A percentile compares a stretch with the other conserved stretches of the same genome.
phyloP scores from a whole-genome alignment of 2,113 vertebrate genomes.

The Leptosomus discolor region DNA sequence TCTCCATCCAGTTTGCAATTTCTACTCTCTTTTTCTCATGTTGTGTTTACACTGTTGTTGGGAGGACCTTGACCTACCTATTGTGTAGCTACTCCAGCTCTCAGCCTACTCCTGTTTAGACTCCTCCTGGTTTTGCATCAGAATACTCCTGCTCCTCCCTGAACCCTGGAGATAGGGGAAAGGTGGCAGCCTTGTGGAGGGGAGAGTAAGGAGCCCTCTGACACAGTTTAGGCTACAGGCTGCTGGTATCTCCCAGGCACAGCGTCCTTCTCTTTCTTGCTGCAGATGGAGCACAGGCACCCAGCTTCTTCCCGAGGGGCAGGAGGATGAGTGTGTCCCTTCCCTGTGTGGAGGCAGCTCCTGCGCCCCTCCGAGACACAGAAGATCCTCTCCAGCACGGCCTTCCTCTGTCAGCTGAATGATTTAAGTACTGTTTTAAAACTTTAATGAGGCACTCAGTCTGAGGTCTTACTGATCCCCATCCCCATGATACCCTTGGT shows the following conservation, averaged over 20 bases:
- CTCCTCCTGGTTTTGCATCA: neutral
- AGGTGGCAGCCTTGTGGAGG: neutral
- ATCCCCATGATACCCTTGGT: neutral
- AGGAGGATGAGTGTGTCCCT: neutral
- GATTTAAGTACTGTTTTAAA: neutral
- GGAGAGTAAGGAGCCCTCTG: neutral
- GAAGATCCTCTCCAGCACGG: neutral
- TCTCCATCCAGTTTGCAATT: neutral
- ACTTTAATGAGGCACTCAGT: neutral
- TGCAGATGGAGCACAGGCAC: neutral
- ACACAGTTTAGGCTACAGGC: neutral
- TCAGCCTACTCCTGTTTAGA: neutral
- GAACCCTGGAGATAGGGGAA: neutral
- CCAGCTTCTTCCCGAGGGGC: neutral
- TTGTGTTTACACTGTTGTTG: neutral
- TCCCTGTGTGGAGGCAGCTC: neutral
- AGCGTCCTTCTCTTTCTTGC: neutral
- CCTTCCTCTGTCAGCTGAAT: neutral
- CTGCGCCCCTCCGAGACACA: neutral
- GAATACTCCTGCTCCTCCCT: neutral
- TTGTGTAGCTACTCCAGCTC: neutral
- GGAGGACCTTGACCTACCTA: neutral
- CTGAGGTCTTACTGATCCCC: neutral
- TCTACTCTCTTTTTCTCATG: neutral
- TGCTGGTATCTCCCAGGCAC: neutral